These are phyloP conservation scores for Pyralis farinalis DNA, from an alignment of 2,888 invertebrate genomes.

Conservation along the genomic window DNA sequence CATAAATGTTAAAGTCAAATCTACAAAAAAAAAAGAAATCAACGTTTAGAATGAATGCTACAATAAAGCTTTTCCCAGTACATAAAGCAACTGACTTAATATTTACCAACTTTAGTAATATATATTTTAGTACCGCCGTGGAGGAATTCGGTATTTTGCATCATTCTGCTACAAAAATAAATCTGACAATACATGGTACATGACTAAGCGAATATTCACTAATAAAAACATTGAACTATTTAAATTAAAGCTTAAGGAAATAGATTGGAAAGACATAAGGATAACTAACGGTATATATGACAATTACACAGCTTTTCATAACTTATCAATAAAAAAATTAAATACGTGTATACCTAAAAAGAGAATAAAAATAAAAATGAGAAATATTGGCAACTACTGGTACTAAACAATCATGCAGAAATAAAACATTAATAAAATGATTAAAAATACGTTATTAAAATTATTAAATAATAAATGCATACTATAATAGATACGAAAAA, in stretches of 20 bases:
- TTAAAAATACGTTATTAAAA: constrained; percentile 4
- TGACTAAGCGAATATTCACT: constrained; percentile 3
- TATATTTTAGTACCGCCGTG: neutral
- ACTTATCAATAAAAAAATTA: constrained; percentile 5
- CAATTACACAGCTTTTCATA: constrained; percentile 12
- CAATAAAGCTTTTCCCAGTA: constrained; percentile 6
- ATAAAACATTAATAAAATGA: constrained; percentile 16
- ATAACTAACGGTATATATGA: constrained; percentile 7
- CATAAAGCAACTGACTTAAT: constrained; percentile 12
- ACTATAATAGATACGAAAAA: constrained; percentile 17
- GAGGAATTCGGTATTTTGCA: constrained; percentile 8
- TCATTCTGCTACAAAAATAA: constrained; percentile 2
- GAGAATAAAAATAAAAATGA: constrained; percentile 9
- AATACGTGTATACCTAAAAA: constrained; percentile 10
- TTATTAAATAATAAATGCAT: constrained; percentile 3
- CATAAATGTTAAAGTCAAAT: constrained; percentile 2
- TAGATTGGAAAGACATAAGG: constrained; percentile 7
- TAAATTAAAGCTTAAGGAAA: constrained; percentile 4
- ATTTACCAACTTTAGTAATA: constrained; percentile 9
- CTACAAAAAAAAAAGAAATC: neutral
- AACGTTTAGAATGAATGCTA: constrained; percentile 9
- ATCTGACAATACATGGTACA: neutral
- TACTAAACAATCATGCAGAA: constrained; percentile 14
- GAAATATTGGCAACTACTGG: constrained; percentile 10
- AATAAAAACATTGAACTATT: constrained; percentile 8